A percentile compares a stretch with the other conserved stretches of the same genome.
phyloP scores from a whole-genome alignment of 2,888 invertebrate species.

The Malthinus flaveolus region DNA sequence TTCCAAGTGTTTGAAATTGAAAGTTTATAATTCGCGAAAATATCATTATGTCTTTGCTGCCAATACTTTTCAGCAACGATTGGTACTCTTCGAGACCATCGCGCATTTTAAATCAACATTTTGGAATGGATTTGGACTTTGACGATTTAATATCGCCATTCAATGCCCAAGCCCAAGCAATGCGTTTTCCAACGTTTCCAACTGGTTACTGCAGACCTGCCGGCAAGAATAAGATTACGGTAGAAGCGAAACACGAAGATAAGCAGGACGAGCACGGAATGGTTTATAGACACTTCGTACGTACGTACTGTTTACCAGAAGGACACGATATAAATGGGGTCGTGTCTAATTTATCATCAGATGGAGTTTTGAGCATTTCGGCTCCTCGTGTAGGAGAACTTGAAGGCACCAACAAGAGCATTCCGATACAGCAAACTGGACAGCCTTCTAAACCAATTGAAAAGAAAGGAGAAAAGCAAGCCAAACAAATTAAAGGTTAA shows the following conservation, averaged over 20 bases:
- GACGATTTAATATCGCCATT: slow-evolving; percentile 55
- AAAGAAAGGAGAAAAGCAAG: background rate
- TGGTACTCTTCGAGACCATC: background rate
- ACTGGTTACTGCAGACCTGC: too few relatives aligned
- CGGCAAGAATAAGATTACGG: slow-evolving; percentile 61
- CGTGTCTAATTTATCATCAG: slow-evolving; percentile 72
- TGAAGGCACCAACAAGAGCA: slow-evolving; percentile 50
- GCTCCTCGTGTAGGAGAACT: slow-evolving; percentile 59
- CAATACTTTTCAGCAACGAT: background rate
- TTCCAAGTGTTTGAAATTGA: too few relatives aligned
- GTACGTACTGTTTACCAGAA: slow-evolving; percentile 72
- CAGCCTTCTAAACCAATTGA: slow-evolving; percentile 28
- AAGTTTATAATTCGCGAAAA: too few relatives aligned
- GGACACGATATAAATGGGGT: slow-evolving; percentile 73
- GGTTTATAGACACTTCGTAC: slow-evolving; percentile 72
- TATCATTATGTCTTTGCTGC: too few relatives aligned
- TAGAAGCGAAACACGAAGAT: slow-evolving; percentile 80
- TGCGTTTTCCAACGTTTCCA: slow-evolving; percentile 1
- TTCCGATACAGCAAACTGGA: slow-evolving; percentile 53
- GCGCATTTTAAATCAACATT: slow-evolving; percentile 58
- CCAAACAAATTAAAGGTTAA: too few relatives aligned
- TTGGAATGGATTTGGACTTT: slow-evolving; percentile 57
- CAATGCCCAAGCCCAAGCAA: too few relatives aligned
- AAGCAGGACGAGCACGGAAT: slow-evolving; percentile 74
- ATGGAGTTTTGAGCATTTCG: slow-evolving; percentile 70